Evolutionary conservation across 23 tunicate genomes (phyloP), one percentile per base, ranked within the genome.

Genomic region (Trididemnum nubilum): DNA sequence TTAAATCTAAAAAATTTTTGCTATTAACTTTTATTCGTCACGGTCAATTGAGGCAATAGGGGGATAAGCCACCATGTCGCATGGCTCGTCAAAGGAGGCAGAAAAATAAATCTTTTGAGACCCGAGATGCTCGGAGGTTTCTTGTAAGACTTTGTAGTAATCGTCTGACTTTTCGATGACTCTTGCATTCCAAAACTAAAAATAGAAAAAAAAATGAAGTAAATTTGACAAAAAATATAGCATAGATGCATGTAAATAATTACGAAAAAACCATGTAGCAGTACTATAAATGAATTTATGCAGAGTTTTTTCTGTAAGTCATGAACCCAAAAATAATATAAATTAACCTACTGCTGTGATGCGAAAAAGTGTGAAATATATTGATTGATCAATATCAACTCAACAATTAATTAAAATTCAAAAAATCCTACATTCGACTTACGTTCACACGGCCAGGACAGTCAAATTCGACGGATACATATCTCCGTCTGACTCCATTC

Each of bases 111-210:
- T 54, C 38, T 66, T 78, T 23, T 72, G 35, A 7, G 90, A 85
- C 18, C 33, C 33, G 37, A 85, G 22, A n/a, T 78, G 79, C 0
- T 36, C 79, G 1, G 63, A 22, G 34, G 52, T 23, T 36, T 85
- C 90, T 37, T 85, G 90, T 1, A 85, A 1, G 57, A 85, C 72
- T 26, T 78, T 79, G 39, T 85, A 85, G 2, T 33, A 51, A 15
- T 34, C 80, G 29, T 50, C 64, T 32, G 34, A 7, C 25, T n/a
- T 54, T 73, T 35, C 52, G 2, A 79, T 29, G 34, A 85, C 34
- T 1, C 90, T 83, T 51, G 84, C 90, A 76, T 85, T 85, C 84
- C 83, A 78, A 65, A 85, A 85, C 90, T 85, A 34, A 44, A 85
- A 37, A 83, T 51, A 3, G 57, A 63, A 34, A 23, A 19, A 22